Conservation (phyloP, 2,888 invertebrate genomes). For the Agonum fuliginosum region DNA sequence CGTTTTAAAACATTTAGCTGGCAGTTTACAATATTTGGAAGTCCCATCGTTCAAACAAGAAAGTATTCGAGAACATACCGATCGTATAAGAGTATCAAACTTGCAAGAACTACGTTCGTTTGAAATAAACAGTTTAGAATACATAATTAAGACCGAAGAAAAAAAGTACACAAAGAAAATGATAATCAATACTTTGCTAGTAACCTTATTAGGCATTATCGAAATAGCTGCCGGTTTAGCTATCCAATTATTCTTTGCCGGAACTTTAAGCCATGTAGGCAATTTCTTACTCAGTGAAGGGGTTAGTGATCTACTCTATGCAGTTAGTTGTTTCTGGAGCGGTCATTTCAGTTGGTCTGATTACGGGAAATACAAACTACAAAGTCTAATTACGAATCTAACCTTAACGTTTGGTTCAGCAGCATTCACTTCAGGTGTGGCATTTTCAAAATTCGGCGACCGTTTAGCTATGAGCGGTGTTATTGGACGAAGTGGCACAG, state of each 20-base stretch:
- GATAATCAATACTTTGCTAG: conserved; percentile 55
- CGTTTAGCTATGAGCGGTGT: conserved; percentile 48
- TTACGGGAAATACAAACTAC: conserved; percentile 61
- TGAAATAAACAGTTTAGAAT: conserved; percentile 63
- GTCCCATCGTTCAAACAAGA: conserved; percentile 54
- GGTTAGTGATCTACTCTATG: conserved; percentile 64
- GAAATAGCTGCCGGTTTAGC: conserved; percentile 63
- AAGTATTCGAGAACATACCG: conserved; percentile 55
- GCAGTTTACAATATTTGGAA: conserved; percentile 54
- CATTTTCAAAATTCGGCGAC: conserved; percentile 56
- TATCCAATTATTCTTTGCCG: conserved; percentile 60
- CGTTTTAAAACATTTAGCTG: conserved; percentile 53
- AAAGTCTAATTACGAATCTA: conserved; percentile 58
- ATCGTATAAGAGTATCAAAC: conserved; percentile 46
- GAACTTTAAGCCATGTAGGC: conserved; percentile 62
- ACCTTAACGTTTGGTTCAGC: conserved; percentile 51
- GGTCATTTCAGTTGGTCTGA: conserved; percentile 63
- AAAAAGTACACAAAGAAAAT: conserved; percentile 63
- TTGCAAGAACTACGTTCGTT: conserved; percentile 62
- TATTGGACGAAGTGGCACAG: conserved; percentile 35
- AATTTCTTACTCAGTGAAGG: conserved; percentile 64
- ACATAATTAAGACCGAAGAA: conserved; percentile 62
- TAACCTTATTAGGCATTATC: conserved; percentile 62
- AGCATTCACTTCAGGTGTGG: conserved; percentile 53
- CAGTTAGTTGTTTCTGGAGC: conserved; percentile 55